Evolutionary conservation across 1,140 invertebrate species (phyloP), one percentile per base, ranked within the genome.

Genomic region (Drosophila orena): DNA sequence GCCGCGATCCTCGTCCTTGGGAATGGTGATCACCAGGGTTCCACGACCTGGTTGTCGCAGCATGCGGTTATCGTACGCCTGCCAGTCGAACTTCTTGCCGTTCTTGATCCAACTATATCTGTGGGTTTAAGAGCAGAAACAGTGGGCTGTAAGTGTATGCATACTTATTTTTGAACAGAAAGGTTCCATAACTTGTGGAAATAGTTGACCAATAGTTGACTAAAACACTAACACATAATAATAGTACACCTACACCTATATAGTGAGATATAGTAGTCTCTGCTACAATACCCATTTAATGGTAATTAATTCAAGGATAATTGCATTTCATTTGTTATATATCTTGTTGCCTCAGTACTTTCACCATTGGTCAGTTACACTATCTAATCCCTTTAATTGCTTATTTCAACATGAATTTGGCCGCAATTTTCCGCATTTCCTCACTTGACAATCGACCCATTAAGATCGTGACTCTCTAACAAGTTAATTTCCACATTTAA

Each of bases 91-190:
- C 12, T 96, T 94, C 77, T 98, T 97, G 52, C 98, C 98, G 94
- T 99, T 99, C 93, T 99, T 99, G 55, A 97, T 96, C 98, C 98
- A 99, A 81, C 94, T 94, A 93, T 99, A 99, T 73, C 97, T 98
- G 93, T 56, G 3, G 34, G 5, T 27, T n/a, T 50, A 50, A 20
- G 1, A 1, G 27, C 11, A 4, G 2, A 10, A 27, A 1, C 2
- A 35, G n/a, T 2, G 37, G n/a, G 1, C 8, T n/a, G 5, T 50
- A 22, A 37, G 24, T 11, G 34, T 17, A 11, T 15, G 47, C 17
- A n/a, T 27, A 10, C 7, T 1, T 1, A 0, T n/a, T 11, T 15
- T 2, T 2, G 8, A 10, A 14, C 8, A 14, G 2, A 37, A 3
- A 22, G 12, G 11, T 22, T 12, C 15, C 3, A 2, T 20, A 8